Percentiles rank a stretch among this genome's conserved stretches.
Evolutionary conservation across 1,140 invertebrate genomes (phyloP).

Genomic region (Apis cerana): DNA sequence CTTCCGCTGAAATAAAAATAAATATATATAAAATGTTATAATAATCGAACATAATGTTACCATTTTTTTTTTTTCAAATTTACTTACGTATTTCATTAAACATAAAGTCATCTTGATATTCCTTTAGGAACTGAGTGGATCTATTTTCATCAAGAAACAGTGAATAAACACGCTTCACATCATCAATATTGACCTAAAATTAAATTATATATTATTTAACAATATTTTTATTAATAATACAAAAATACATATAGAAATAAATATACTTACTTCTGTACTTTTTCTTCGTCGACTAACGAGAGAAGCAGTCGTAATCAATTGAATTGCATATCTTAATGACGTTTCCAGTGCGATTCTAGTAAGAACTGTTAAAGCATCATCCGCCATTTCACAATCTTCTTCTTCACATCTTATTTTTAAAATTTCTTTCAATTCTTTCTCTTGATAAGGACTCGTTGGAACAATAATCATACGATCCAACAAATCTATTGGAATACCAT

Average conservation of each 20-base stretch:
- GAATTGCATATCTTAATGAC: constrained; percentile 98
- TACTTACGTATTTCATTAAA: constrained; percentile 86
- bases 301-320: constrained; percentile 97
- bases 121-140: constrained; percentile 95
- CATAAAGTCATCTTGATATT: constrained; percentile 98
- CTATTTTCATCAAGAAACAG: constrained; percentile 97
- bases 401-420: constrained; percentile 97
- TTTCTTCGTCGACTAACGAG: constrained; percentile 93
- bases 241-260: not conserved
- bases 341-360: constrained; percentile 96
- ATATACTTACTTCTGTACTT: constrained; percentile 86
- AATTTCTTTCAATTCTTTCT: constrained; percentile 95
- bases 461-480: constrained; percentile 98
- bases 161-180: constrained; percentile 97
- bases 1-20: constrained; percentile 62
- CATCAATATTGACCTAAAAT: constrained; percentile 89
- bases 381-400: constrained; percentile 97
- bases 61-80: not conserved
- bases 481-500: constrained; percentile 98
- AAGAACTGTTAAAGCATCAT: constrained; percentile 94
- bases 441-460: constrained; percentile 92
- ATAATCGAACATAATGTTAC: not conserved
- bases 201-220: not conserved
- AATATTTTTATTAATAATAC: not conserved
- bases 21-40: not conserved